Percentiles rank a stretch among this genome's conserved stretches.
Evolutionary conservation across 2,113 vertebrate genomes (phyloP).

Genomic region (Todiramphus chloris): DNA sequence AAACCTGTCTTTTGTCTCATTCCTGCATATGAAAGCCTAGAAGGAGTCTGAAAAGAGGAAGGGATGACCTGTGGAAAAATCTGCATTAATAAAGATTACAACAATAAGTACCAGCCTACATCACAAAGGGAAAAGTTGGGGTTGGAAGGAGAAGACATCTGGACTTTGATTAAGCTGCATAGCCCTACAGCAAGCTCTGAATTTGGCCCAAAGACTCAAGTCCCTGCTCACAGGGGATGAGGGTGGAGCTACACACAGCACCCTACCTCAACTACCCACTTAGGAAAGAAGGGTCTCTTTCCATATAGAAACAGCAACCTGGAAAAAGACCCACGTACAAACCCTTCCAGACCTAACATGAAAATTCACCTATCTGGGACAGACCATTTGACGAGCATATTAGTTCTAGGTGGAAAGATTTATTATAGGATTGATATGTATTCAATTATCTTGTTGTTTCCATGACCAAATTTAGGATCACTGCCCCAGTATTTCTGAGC

Average conservation of each 20-base stretch:
- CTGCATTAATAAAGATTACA: neutral
- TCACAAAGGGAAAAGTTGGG: accelerated
- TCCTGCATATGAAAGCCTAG: neutral
- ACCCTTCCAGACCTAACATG: neutral
- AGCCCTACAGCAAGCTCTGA: neutral
- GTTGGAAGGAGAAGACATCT: neutral
- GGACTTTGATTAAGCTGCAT: neutral
- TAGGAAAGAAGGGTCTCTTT: neutral
- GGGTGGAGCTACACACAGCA: neutral
- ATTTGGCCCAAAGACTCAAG: neutral
- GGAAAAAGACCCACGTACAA: neutral
- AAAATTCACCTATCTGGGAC: neutral
- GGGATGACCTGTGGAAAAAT: neutral
- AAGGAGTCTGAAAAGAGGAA: neutral
- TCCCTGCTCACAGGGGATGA: neutral
- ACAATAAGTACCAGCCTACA: neutral
- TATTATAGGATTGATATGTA: neutral
- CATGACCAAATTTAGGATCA: neutral
- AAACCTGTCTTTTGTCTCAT: neutral
- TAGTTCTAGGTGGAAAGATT: neutral
- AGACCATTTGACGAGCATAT: neutral
- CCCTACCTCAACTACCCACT: neutral
- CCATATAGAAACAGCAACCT: neutral
- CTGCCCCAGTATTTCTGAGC: neutral
- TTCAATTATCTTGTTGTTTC: neutral